Percentiles rank a stretch among this genome's conserved stretches.
These are phyloP conservation scores for Strix aluco DNA, from an alignment of 2,113 vertebrate genomes.

Conservation along the genomic window DNA sequence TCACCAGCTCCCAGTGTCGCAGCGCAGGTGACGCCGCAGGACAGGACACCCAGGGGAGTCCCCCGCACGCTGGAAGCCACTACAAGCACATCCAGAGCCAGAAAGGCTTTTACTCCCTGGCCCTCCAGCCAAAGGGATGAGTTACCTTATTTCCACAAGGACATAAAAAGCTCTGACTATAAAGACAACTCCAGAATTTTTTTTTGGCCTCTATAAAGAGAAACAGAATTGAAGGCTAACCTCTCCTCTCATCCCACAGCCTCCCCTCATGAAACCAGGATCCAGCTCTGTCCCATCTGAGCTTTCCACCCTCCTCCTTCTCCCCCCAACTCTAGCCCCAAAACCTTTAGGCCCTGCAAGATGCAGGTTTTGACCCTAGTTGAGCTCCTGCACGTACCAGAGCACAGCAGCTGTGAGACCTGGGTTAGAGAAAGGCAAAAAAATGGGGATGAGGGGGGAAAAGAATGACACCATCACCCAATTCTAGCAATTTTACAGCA, in stretches of 20 bases:
- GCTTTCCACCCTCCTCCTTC: neutral
- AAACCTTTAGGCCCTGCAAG: neutral
- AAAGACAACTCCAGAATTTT: neutral
- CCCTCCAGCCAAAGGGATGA: neutral
- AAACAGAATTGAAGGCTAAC: neutral
- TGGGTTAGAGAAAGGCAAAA: neutral
- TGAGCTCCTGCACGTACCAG: fast-evolving
- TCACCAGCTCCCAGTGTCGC: neutral
- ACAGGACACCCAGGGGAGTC: neutral
- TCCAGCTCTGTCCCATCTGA: neutral
- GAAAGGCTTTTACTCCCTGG: neutral
- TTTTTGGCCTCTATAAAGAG: neutral
- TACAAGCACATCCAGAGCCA: neutral
- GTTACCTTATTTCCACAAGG: neutral
- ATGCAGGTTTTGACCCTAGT: neutral
- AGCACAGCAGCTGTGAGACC: too few species aligned
- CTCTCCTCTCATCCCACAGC: neutral
- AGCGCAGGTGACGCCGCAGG: fast-evolving
- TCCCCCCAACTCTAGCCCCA: neutral
- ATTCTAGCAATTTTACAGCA: neutral
- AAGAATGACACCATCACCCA: fast-evolving
- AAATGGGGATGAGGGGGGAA: fast-evolving
- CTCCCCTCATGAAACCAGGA: neutral
- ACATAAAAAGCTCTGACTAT: neutral
- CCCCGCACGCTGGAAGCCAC: neutral